Evolutionary conservation across 2,888 invertebrate species (phyloP).

Genomic region (Stenolophus ochropezus): DNA sequence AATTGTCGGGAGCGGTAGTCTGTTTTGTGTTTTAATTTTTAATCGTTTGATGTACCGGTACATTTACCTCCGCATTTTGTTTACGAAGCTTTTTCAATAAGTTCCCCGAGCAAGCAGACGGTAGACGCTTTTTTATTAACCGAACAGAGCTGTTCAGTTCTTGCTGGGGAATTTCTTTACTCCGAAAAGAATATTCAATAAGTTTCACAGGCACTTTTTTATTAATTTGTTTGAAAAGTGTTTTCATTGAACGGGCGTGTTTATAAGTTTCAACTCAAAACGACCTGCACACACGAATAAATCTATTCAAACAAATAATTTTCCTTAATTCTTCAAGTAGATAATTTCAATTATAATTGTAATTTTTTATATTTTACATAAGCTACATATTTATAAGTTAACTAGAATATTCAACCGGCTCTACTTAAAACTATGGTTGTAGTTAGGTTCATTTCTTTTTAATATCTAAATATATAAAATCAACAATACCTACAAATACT

Average conservation of each 20-base stretch:
- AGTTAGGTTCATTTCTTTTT: no score
- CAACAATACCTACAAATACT: no score
- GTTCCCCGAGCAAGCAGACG: constrained; percentile 16
- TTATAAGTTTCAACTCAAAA: constrained; percentile 10
- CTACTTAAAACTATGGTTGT: no score
- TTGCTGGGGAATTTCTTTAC: constrained; percentile 25
- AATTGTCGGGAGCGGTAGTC: neutral
- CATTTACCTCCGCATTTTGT: constrained; percentile 27
- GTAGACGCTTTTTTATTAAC: constrained; percentile 37
- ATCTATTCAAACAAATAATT: neutral
- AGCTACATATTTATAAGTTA: no score
- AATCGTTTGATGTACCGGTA: neutral
- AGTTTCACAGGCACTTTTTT: constrained; percentile 41
- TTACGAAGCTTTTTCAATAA: constrained; percentile 41
- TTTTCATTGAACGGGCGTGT: constrained; percentile 14
- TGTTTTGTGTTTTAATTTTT: constrained; percentile 36
- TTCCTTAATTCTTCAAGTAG: no score
- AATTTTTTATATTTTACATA: no score
- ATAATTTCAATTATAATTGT: no score
- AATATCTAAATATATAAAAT: no score
- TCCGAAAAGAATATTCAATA: constrained; percentile 37
- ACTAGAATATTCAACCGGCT: no score
- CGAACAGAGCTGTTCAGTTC: constrained; percentile 23
- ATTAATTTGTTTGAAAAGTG: constrained; percentile 44
- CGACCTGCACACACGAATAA: neutral